Evolutionary conservation across 2,113 vertebrate genomes (phyloP), one percentile per base, ranked within the genome.

Genomic region (Notothenia coriiceps): DNA sequence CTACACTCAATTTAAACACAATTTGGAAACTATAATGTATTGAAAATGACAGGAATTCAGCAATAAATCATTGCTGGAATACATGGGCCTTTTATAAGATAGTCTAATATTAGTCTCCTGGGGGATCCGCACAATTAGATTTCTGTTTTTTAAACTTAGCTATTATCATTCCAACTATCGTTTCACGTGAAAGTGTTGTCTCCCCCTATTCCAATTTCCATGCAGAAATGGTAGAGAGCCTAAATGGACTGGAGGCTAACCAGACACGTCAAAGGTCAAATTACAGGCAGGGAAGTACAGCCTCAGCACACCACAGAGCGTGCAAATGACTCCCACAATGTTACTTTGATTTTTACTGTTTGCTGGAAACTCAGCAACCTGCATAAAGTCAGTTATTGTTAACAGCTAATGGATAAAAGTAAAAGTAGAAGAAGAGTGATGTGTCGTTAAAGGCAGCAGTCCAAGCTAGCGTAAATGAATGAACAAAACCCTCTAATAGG

Each of bases 1-100:
- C 98, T 97, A 98, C 98, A 99, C 98, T 99, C 98, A 99, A 99
- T 99, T 99, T 99, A 99, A 99, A 99, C 98, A 98, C 98, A 98
- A 99, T 99, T 99, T 99, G 97, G 97, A 98, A 98, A 99, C 96
- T 98, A 97, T 98, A 99, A 99, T 99, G 98, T 99, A 98, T 99
- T 99, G 98, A 99, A 99, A 99, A 99, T 99, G 98, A 99, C 97
- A 98, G 97, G 96, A 98, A 98, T 99, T 98, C 97, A 97, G 96
- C 97, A 98, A 98, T 99, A 99, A 99, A 99, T 99, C 98, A 99
- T 96, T 94, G 96, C 96, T 94, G 95, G 96, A 96, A 97, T 96
- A 97, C 96, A 94, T 95, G 95, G 95, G 92, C 96, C 96, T 97
- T 97, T 98, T 97, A 98, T 98, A 99, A 97, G 96, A 97, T 96